Percentiles rank a stretch among this genome's conserved stretches.
Evolutionary conservation across 2,113 vertebrate genomes (phyloP).

Genomic region (Hippocampus mohnikei): DNA sequence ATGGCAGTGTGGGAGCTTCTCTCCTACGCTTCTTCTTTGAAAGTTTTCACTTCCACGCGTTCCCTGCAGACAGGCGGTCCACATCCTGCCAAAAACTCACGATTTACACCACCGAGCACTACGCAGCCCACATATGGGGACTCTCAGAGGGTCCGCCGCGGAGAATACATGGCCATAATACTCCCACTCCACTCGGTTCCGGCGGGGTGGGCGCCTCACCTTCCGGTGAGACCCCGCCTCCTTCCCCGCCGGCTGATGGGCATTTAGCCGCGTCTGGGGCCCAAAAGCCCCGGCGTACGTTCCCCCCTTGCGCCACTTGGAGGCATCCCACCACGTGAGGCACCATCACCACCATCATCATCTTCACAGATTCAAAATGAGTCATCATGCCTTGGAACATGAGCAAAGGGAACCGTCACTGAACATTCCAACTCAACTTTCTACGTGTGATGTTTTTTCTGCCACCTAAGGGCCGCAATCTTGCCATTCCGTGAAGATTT

Average conservation of each 20-base stretch:
- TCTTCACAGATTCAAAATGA: neutral
- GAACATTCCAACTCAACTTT: neutral
- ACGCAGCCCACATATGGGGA: conserved; percentile 16
- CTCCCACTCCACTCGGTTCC: no score
- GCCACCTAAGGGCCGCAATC: neutral
- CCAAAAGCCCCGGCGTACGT: no score
- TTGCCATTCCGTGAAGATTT: neutral
- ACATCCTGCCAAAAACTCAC: conserved; percentile 30
- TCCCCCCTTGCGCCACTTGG: no score
- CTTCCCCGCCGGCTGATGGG: no score
- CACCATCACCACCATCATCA: no score
- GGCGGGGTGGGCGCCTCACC: no score
- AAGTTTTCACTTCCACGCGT: neutral
- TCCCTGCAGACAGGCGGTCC: conserved; percentile 24
- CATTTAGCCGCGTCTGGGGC: no score
- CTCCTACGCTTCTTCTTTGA: conserved; percentile 5
- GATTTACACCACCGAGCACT: conserved; percentile 37
- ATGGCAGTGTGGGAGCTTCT: neutral
- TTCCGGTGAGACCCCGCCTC: no score
- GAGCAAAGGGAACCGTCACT: neutral
- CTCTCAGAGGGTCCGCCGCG: neutral
- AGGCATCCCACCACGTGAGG: no score
- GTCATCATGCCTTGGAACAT: neutral
- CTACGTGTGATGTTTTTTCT: neutral
- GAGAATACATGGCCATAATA: neutral